phyloP scores from a whole-genome alignment of 2,888 invertebrate species.

The Elysia crispata region DNA sequence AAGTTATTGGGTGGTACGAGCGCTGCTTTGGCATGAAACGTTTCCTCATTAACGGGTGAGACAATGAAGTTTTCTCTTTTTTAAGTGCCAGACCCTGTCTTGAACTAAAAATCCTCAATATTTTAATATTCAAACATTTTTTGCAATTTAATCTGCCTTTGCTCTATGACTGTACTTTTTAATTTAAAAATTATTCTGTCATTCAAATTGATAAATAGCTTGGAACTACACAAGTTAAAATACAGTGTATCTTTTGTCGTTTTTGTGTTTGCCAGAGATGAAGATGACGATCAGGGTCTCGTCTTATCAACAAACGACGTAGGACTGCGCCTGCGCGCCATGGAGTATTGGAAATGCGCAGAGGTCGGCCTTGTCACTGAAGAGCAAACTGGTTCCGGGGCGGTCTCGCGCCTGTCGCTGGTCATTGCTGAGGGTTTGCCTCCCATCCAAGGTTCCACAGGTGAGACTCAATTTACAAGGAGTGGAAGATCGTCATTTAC shows the following conservation, averaged over 20 bases:
- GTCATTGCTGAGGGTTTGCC: conserved; percentile 78
- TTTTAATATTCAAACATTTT: too few relatives aligned
- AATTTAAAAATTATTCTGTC: too few relatives aligned
- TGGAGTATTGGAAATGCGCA: conserved; percentile 79
- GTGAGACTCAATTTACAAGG: too few relatives aligned
- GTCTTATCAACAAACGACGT: conserved; percentile 75
- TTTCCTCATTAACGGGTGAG: conserved; percentile 76
- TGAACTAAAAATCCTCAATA: too few relatives aligned
- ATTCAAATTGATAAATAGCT: too few relatives aligned
- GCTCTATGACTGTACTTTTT: too few relatives aligned
- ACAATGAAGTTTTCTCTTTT: background rate
- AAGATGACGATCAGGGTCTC: conserved; percentile 76
- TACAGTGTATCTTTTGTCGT: too few relatives aligned
- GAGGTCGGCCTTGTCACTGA: conserved; percentile 69
- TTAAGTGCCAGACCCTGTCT: too few relatives aligned
- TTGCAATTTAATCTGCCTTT: too few relatives aligned
- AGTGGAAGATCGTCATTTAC: too few relatives aligned
- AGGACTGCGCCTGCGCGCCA: conserved; percentile 77
- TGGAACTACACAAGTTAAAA: too few relatives aligned
- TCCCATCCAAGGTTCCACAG: conserved; percentile 25
- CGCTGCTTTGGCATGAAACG: conserved; percentile 77
- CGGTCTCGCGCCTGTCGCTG: conserved; percentile 69
- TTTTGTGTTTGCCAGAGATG: conserved; percentile 68
- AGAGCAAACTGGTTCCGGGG: background rate
- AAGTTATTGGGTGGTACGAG: conserved; percentile 78